Conservation (phyloP, 2,113 vertebrate genomes). For the Actenoides hombroni region DNA sequence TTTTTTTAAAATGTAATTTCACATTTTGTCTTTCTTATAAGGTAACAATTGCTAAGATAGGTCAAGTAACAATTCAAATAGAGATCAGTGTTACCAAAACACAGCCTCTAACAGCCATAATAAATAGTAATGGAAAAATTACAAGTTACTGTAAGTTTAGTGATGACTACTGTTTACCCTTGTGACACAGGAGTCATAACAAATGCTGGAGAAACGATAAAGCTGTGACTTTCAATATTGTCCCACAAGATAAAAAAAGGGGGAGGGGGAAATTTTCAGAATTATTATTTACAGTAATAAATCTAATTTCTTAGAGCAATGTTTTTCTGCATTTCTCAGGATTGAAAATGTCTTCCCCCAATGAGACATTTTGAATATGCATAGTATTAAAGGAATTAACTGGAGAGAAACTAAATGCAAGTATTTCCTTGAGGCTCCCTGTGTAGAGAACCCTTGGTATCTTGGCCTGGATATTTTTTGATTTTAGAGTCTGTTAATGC, state of each 20-base stretch:
- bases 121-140: background rate
- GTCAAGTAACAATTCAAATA: background rate
- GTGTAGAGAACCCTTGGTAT: background rate
- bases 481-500: background rate
- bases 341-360: background rate
- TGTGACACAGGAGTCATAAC: background rate
- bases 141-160: background rate
- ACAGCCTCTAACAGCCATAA: background rate
- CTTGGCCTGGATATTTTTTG: background rate
- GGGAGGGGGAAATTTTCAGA: background rate
- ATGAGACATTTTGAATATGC: background rate
- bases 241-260: background rate
- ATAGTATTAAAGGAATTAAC: background rate
- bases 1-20: background rate
- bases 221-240: background rate
- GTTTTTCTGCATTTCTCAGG: background rate
- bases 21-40: background rate
- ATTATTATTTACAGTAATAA: background rate
- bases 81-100: background rate
- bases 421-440: background rate
- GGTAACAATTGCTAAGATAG: background rate
- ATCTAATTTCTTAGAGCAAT: background rate
- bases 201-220: background rate
- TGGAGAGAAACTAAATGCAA: background rate
- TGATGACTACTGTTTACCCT: background rate